Evolutionary conservation across 2,888 invertebrate genomes (phyloP).

Genomic region (Protonemura montana): DNA sequence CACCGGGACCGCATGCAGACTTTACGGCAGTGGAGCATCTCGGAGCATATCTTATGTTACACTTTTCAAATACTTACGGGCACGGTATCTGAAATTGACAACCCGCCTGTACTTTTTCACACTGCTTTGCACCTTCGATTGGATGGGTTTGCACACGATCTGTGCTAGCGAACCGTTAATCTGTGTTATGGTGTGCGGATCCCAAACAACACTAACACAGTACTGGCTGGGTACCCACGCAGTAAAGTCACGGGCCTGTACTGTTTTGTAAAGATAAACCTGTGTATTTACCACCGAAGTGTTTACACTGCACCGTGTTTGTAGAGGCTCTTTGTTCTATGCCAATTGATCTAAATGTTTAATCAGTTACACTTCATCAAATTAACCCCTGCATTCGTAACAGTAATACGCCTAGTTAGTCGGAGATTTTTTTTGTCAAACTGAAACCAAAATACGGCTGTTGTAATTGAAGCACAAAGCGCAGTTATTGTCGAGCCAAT

Average conservation of each 20-base stretch:
- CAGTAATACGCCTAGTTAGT: not conserved
- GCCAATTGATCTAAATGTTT: slow-evolving; percentile 1
- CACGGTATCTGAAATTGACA: no score
- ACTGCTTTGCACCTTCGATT: no score
- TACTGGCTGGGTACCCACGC: not conserved
- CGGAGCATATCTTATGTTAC: no score
- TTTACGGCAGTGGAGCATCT: no score
- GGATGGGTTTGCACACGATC: no score
- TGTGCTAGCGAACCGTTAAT: no score
- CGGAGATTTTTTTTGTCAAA: not conserved
- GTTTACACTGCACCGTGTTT: not conserved
- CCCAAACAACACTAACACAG: not conserved
- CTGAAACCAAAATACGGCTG: not conserved
- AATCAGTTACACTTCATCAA: not conserved
- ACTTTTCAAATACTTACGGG: no score
- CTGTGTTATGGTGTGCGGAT: not conserved
- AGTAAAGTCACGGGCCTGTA: not conserved
- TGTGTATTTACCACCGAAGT: not conserved
- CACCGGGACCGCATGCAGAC: no score
- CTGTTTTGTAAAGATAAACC: not conserved
- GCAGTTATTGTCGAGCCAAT: not conserved
- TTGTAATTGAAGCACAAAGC: not conserved
- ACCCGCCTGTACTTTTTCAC: no score
- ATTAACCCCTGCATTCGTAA: not conserved
- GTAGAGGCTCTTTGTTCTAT: not conserved